These are phyloP conservation scores for Parnassius apollo DNA, from an alignment of 2,888 invertebrate genomes.

Conservation along the genomic window DNA sequence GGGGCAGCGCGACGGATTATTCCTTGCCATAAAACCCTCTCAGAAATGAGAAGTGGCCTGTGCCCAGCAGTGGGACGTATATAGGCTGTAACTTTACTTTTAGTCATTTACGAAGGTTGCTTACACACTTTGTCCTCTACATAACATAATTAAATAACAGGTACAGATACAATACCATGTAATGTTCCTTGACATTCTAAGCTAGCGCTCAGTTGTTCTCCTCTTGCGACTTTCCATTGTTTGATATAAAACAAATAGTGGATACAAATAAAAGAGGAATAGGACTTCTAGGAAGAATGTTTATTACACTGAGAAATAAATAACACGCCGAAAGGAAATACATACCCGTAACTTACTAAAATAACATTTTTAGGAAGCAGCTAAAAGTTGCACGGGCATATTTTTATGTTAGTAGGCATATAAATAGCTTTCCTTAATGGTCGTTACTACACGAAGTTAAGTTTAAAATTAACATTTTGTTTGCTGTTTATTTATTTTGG, in stretches of 20 bases:
- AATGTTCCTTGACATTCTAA: neutral
- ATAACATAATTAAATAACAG: neutral
- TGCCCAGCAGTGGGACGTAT: no score
- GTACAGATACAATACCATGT: no score
- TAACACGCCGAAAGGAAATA: slow-evolving; percentile 6
- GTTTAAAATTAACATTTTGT: slow-evolving; percentile 12
- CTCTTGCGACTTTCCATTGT: slow-evolving; percentile 24
- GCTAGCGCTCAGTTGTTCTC: slow-evolving; percentile 9
- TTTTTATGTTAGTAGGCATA: slow-evolving; percentile 13
- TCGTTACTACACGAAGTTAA: slow-evolving; percentile 20
- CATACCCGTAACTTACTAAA: slow-evolving; percentile 4
- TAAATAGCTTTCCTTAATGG: slow-evolving; percentile 18
- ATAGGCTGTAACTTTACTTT: no score
- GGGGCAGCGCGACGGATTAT: no score
- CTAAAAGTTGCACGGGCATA: slow-evolving; percentile 22
- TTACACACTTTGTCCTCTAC: neutral
- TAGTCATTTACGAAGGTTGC: neutral
- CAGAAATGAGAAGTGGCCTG: no score
- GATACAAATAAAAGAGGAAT: neutral
- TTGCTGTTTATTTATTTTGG: slow-evolving; percentile 20
- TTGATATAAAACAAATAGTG: slow-evolving; percentile 3
- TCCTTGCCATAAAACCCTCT: no score
- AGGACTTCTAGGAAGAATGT: neutral
- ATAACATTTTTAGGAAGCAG: slow-evolving; percentile 25
- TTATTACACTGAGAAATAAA: neutral